phyloP scores from a whole-genome alignment of 2,888 invertebrate species.

The Lucinisca nassula region DNA sequence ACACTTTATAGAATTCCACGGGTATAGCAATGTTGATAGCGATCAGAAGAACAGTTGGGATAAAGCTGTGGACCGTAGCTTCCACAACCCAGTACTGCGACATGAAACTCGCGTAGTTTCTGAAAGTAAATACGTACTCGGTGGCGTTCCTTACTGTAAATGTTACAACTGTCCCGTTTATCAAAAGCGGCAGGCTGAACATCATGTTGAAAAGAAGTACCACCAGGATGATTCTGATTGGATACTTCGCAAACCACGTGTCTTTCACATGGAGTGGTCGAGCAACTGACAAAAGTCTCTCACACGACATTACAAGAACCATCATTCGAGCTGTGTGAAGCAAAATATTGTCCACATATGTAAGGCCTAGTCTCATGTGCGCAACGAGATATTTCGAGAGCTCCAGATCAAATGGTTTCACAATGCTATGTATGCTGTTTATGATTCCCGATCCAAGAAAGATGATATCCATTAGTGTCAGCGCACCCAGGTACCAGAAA shows the following conservation, averaged over 20 bases:
- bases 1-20: not conserved
- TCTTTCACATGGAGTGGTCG: not conserved
- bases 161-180: not conserved
- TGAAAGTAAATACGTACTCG: not conserved
- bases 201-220: not conserved
- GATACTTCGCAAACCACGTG: not conserved
- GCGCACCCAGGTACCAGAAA: not conserved
- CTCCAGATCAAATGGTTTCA: not conserved
- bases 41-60: not conserved
- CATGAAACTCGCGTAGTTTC: not conserved
- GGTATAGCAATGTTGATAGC: not conserved
- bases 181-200: not conserved
- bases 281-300: not conserved
- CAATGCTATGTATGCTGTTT: not conserved
- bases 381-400: not conserved
- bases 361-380: not conserved
- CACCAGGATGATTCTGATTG: not conserved
- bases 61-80: not conserved
- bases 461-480: not conserved
- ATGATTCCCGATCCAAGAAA: not conserved
- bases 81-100: not conserved
- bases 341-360: not conserved
- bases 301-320: slow-evolving; percentile 1
- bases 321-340: not conserved
- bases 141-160: not conserved